These are phyloP conservation scores for Mayetiola destructor DNA, from an alignment of 2,888 invertebrate species.

Conservation along the genomic window DNA sequence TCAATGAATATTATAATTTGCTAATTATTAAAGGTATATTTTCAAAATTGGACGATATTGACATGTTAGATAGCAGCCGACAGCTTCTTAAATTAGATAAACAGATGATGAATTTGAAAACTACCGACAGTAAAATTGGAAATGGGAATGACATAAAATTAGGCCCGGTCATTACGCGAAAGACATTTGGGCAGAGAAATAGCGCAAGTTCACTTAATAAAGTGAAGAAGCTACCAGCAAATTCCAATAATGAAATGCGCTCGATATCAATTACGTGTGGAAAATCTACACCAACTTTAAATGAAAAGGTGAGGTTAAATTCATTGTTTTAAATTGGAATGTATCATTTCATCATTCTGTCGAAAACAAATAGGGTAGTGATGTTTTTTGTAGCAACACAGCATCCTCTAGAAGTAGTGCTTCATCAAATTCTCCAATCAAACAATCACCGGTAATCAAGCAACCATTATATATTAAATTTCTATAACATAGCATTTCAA, in stretches of 20 bases:
- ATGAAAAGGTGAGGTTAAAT: too few species aligned
- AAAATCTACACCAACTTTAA: background rate
- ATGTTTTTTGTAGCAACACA: background rate
- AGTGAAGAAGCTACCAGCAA: background rate
- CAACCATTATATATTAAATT: too few species aligned
- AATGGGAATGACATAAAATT: slow-evolving; percentile 22
- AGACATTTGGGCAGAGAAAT: slow-evolving; percentile 21
- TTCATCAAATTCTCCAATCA: background rate
- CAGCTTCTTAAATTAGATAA: slow-evolving; percentile 14
- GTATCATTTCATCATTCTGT: too few species aligned
- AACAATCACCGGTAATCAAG: too few species aligned
- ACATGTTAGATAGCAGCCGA: background rate
- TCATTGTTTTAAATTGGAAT: too few species aligned
- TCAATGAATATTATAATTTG: background rate
- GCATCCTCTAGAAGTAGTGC: background rate
- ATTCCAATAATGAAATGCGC: background rate
- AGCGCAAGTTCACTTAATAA: background rate
- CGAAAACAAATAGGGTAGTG: background rate
- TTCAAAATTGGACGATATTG: slow-evolving; percentile 2
- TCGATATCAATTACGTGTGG: background rate
- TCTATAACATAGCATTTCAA: too few species aligned
- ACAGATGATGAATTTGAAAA: slow-evolving; percentile 13
- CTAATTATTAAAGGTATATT: background rate
- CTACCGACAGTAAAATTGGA: background rate
- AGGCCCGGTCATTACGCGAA: slow-evolving; percentile 28